Conservation (phyloP, 2,888 invertebrate species). For the Drosophila tanythrix region DNA sequence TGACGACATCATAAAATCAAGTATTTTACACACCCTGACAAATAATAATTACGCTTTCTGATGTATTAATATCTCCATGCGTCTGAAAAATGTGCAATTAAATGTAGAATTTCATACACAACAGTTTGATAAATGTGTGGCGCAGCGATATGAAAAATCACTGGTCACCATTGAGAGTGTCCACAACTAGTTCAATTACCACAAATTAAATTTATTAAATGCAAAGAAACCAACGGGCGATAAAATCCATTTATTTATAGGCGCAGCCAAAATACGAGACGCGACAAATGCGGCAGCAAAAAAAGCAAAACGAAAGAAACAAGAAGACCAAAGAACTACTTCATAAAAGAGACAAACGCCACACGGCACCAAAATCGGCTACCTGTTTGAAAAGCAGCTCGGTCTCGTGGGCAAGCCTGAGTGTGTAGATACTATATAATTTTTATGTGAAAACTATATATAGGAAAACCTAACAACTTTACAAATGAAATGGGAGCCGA, state of each 20-base stretch:
- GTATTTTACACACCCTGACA: conserved; percentile 2
- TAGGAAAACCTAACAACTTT: conserved; percentile 49
- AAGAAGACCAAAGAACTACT: conserved; percentile 25
- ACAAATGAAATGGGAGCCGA: conserved; percentile 73
- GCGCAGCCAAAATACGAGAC: conserved; percentile 60
- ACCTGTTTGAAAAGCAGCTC: conserved; percentile 41
- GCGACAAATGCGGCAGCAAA: conserved; percentile 22
- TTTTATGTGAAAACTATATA: conserved; percentile 56
- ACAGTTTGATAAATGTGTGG: conserved; percentile 45
- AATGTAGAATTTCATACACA: conserved; percentile 50
- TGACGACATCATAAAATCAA: conserved; percentile 1
- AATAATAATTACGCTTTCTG: conserved; percentile 34
- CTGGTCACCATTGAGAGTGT: conserved; percentile 27
- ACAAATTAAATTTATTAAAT: conserved; percentile 79
- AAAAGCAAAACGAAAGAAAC: conserved; percentile 27
- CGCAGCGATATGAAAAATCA: conserved; percentile 29
- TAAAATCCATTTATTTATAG: conserved; percentile 75
- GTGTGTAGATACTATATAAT: conserved; percentile 15
- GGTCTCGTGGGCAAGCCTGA: conserved; percentile 9
- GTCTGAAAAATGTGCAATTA: conserved; percentile 55
- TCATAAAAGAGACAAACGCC: conserved; percentile 60
- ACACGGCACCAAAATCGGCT: conserved; percentile 38
- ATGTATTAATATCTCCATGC: conserved; percentile 43
- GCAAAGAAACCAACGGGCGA: conserved; percentile 53
- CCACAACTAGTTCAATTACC: conserved; percentile 68